Conservation (phyloP, 2,888 invertebrate species). For the Biston stratarius region DNA sequence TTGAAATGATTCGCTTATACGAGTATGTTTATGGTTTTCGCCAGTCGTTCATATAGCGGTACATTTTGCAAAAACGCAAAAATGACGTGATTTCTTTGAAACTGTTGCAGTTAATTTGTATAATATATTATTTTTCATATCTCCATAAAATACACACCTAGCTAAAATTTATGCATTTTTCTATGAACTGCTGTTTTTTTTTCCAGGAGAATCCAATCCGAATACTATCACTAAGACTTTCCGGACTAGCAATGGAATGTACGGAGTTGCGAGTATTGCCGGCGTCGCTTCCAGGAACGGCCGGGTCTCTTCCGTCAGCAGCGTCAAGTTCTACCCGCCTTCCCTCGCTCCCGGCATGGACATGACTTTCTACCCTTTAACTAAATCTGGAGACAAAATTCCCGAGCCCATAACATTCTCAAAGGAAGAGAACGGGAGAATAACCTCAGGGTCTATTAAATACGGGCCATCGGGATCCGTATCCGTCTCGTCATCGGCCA, state of each 20-base stretch:
- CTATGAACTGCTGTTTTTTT: neutral
- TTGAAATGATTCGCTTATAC: constrained; percentile 25
- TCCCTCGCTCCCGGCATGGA: constrained; percentile 25
- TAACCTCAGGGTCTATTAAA: constrained; percentile 59
- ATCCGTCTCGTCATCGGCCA: constrained; percentile 61
- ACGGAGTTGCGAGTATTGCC: constrained; percentile 65
- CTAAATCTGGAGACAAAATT: constrained; percentile 45
- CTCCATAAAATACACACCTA: neutral
- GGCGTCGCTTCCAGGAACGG: constrained; percentile 67
- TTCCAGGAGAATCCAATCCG: constrained; percentile 32
- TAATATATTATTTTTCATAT: neutral
- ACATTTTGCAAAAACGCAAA: neutral
- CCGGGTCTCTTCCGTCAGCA: constrained; percentile 62
- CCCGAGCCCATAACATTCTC: constrained; percentile 55
- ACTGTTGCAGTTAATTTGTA: constrained; percentile 20
- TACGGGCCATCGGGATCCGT: constrained; percentile 63
- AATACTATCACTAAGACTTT: constrained; percentile 39
- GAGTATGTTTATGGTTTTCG: constrained; percentile 15
- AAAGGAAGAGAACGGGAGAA: constrained; percentile 59
- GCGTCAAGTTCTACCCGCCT: constrained; percentile 60
- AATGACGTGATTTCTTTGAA: constrained; percentile 1
- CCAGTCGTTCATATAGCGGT: constrained; percentile 21
- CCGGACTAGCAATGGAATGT: constrained; percentile 47
- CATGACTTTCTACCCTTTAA: constrained; percentile 32
- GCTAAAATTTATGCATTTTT: neutral